Evolutionary conservation across 2,113 vertebrate genomes (phyloP), one percentile per base, ranked within the genome.

Genomic region (Grus americana): DNA sequence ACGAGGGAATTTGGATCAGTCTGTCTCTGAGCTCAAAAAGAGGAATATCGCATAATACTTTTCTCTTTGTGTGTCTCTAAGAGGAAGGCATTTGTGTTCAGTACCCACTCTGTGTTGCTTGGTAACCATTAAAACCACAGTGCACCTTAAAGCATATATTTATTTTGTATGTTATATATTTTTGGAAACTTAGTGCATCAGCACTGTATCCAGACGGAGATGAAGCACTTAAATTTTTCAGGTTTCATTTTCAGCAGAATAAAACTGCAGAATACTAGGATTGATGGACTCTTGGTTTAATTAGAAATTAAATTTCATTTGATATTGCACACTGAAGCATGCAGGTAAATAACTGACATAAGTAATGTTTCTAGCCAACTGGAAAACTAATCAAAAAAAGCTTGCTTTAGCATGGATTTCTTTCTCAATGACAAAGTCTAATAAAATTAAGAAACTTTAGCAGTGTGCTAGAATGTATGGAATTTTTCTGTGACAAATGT

Each of bases 51-150:
- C 23, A 2, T 36, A 58, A 57, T 30, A 9, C 42, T 95, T 65
- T 54, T 47, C 12, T 55, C n/a, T 79, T 7, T 40, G 21, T n/a
- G 11, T 70, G 26, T 54, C 78, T 94, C 78, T 26, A 40, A 70
- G 66, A 89, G 50, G 65, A 89, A 87, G 38, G 50, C 27, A 22
- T 44, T 76, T 46, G 16, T 84, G 46, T 80, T 90, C 59, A 36
- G 40, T 57, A 42, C 50, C 66, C 66, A 32, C 72, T 90, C 21
- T 15, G 55, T 70, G 94, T 97, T 97, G 95, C 95, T 88, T 93
- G 94, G 95, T 93, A 97, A 95, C 97, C 85, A 86, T 76, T 95
- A 79, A 97, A 96, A 90, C 32, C 86, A 68, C 30, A 62, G 90
- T 75, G 73, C 57, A 92, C 90, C 83, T 95, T 83, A n/a, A 79